Percentiles rank a stretch among this genome's conserved stretches.
These are phyloP conservation scores for Drosophila incognita DNA, from an alignment of 2,888 invertebrate genomes.

Conservation along the genomic window DNA sequence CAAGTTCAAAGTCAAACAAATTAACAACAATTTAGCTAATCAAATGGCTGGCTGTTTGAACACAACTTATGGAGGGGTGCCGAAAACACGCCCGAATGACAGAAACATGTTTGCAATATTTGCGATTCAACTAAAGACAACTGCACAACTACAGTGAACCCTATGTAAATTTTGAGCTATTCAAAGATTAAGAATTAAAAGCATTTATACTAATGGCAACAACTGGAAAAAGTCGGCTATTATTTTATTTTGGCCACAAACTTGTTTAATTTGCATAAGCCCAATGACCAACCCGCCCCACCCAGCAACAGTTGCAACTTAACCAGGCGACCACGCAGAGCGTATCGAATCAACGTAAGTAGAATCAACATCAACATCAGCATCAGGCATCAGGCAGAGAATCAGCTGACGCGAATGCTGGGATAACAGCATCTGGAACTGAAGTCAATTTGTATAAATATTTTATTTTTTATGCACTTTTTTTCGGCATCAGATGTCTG, in stretches of 20 bases:
- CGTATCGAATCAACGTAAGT: conserved; percentile 31
- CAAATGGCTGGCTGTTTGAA: conserved; percentile 51
- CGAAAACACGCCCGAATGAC: conserved; percentile 41
- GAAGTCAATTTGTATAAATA: conserved; percentile 39
- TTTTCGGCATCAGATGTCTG: conserved; percentile 58
- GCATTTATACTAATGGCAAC: conserved; percentile 23
- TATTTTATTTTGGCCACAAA: conserved; percentile 66
- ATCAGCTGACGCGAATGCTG: conserved; percentile 65
- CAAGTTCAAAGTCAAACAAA: conserved; percentile 80
- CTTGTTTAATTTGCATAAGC: conserved; percentile 79
- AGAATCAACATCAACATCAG: neutral
- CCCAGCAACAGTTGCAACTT: conserved; percentile 34
- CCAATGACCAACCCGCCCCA: conserved; percentile 28
- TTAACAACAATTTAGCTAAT: conserved; percentile 74
- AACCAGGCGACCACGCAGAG: conserved; percentile 21
- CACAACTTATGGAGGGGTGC: conserved; percentile 29
- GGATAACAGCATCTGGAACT: conserved; percentile 49
- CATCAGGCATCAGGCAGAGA: neutral
- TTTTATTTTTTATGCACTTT: conserved; percentile 75
- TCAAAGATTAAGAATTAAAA: conserved; percentile 58
- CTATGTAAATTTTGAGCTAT: conserved; percentile 54
- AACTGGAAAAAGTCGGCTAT: conserved; percentile 48
- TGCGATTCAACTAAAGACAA: conserved; percentile 7
- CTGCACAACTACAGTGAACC: conserved; percentile 24
- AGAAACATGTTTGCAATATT: conserved; percentile 67